phyloP scores from a whole-genome alignment of 2,888 invertebrate genomes.

The Tetheella fluctuosa region DNA sequence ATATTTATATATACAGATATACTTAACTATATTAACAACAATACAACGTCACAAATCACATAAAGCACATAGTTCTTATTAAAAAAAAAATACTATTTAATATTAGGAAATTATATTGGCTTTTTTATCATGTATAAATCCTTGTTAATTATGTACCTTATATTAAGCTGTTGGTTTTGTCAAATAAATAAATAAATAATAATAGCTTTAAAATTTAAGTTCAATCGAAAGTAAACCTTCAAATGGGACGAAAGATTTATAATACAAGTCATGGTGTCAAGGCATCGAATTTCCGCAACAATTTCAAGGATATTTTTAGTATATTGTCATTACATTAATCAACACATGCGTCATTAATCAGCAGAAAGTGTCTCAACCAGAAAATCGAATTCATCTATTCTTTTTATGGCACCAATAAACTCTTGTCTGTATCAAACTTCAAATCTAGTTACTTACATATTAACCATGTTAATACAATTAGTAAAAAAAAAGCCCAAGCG shows the following conservation, averaged over 20 bases:
- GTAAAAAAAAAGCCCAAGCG: neutral
- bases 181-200: too few relatives aligned
- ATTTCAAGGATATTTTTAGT: conserved; percentile 4
- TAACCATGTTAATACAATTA: neutral
- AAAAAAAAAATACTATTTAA: too few relatives aligned
- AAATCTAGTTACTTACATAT: neutral
- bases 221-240: neutral
- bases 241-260: neutral
- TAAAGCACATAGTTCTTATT: too few relatives aligned
- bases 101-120: too few relatives aligned
- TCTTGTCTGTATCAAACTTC: neutral
- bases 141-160: too few relatives aligned
- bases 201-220: neutral
- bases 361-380: neutral
- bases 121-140: too few relatives aligned
- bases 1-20: too few relatives aligned
- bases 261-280: conserved; percentile 1
- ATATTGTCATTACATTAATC: neutral
- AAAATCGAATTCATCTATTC: neutral
- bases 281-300: neutral
- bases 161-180: too few relatives aligned
- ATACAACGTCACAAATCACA: too few relatives aligned
- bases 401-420: too few relatives aligned
- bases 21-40: too few relatives aligned
- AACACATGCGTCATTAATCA: neutral